Base-by-base conservation (phyloP, 2,888 invertebrate genomes). In the Phlogophora meticulosa region DNA sequence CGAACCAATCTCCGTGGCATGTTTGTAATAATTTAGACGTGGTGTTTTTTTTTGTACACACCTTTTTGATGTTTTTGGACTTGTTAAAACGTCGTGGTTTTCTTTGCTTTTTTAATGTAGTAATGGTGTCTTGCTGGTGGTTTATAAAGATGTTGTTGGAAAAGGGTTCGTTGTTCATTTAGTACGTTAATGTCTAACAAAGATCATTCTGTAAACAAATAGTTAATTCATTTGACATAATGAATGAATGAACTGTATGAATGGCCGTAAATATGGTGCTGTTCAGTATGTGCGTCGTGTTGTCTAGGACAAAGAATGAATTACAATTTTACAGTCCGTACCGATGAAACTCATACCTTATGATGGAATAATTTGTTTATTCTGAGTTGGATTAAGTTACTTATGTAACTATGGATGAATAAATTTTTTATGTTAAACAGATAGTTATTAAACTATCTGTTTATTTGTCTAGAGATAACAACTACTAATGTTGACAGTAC, bases 21-120 rank as follows among this genome's bases (percentile, higher is more conserved):
- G 82, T 81, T 79, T 81, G 82, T 79, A 72, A 81, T 78, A 81
- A 82, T 75, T 76, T 72, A 66, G 60, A 76, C 66, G 53, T 55
- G 62, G 53, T 72, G 69, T 52, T 71, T 82, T 76, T 76, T 78
- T 73, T 57, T 76, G 49, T 77, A 62, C 59, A 66, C 62, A 64
- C 63, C 73, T 82, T 78, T 77, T 82, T 82, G 77, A 80, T 77
- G 80, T 80, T 55, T 34, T 32, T 70, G 7, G 61, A 51, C 77
- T 68, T 80, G 82, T 82, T 69, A 68, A 79, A 66, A 53, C 65
- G 65, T 65, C 65, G 22, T 24, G n/a, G 46, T 20, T 13, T 58
- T 71, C 10, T 24, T 63, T 70, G 28, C 5, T 65, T 78, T 66
- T 56, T n/a, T 40, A 70, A 43, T 24, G 49, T 46, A 53, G 62